Base-by-base conservation (phyloP, 2,888 invertebrate species). In the Clostera curtula region DNA sequence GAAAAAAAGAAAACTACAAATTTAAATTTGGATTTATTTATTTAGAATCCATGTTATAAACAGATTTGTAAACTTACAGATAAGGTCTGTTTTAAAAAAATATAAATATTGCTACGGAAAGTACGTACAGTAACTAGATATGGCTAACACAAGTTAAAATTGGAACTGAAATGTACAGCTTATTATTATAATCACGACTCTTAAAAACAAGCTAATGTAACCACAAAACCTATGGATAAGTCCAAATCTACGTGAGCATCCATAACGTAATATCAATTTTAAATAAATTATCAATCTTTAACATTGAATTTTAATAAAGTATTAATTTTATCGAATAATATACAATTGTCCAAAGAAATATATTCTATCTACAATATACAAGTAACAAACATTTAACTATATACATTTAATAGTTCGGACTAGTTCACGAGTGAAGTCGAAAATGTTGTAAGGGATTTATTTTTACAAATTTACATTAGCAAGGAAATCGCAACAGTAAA, bases 281-380 rank as follows among this genome's bases (percentile, higher is more conserved):
- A 72, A 80, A 82, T 79, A 74, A 77, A 72, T 70, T 43, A 50
- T 43, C 59, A 56, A 34, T 65, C 61, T 57, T 58, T 59, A 75
- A 74, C 66, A 63, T 70, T 71, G 56, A 57, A 54, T 63, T 48
- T 62, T 61, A 60, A 68, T 72, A 71, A 72, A 69, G 68, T 56
- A 63, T 64, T 62, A 72, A 60, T 68, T 56, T 58, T 62, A 64
- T 66, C 66, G 64, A 76, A 71, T n/a, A n/a, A n/a, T 73, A 76
- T 76, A 79, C 75, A 77, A 71, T 65, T 64, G 60, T 76, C 69
- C 68, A 80, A 79, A 73, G 76, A 75, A 80, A 79, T 74, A 77
- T 74, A 67, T 65, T 77, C 82, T 82, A 83, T 83, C 82, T 82
- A 83, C 74, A 83, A 82, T 83, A 79, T 83, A 83, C 82, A 83